phyloP scores from a whole-genome alignment of 1,140 invertebrate genomes.

The Ceratina japonica region DNA sequence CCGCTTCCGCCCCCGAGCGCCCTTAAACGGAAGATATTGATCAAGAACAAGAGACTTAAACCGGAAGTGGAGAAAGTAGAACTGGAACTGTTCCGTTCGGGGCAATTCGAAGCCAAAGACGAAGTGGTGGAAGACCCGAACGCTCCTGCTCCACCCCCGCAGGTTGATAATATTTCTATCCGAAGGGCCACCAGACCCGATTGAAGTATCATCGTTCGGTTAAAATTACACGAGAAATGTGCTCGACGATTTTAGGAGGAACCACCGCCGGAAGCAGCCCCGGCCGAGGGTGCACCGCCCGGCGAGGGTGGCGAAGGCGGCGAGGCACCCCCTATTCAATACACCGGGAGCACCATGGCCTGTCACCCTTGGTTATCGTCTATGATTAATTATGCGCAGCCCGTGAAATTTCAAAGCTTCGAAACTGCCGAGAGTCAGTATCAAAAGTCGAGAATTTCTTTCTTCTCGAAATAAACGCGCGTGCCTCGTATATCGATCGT shows the following conservation, averaged over 20 bases:
- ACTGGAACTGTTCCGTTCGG: conserved; percentile 92
- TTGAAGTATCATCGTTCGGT: too few species aligned
- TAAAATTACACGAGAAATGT: too few species aligned
- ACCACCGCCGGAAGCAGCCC: conserved; percentile 70
- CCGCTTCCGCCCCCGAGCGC: conserved; percentile 93
- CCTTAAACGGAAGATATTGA: conserved; percentile 97
- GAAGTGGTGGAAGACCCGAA: conserved; percentile 92
- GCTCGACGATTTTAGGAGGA: conserved; percentile 69
- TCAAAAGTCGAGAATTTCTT: background rate
- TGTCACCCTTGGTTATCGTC: conserved; percentile 99
- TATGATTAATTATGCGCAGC: conserved; percentile 99
- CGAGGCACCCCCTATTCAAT: conserved; percentile 84
- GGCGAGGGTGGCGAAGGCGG: conserved; percentile 81
- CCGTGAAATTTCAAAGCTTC: conserved; percentile 99
- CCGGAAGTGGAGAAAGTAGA: conserved; percentile 98
- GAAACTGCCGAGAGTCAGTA: conserved; percentile 94
- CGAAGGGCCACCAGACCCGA: too few species aligned
- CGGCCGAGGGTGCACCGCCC: conserved; percentile 70
- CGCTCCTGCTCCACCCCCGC: conserved; percentile 81
- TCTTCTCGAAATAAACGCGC: background rate
- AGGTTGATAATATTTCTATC: too few species aligned
- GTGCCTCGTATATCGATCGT: too few species aligned
- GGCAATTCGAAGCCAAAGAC: conserved; percentile 93
- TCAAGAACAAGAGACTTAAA: conserved; percentile 99
- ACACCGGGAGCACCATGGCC: conserved; percentile 98